These are phyloP conservation scores for Sebastes schlegelii DNA, from an alignment of 2,113 vertebrate genomes.

Conservation along the genomic window DNA sequence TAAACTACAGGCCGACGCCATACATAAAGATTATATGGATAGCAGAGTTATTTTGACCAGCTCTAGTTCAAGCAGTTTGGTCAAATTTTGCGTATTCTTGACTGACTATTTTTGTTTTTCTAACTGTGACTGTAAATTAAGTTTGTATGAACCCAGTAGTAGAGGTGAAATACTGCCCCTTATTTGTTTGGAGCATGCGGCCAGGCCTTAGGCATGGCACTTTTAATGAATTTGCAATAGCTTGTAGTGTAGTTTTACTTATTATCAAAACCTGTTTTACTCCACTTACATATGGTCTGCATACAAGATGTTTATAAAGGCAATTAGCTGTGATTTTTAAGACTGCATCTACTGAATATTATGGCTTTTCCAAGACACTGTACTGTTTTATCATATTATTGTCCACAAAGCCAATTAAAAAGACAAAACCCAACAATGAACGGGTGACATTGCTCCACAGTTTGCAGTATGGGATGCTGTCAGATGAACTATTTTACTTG, in stretches of 20 bases:
- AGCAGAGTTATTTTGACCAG: too few relatives aligned
- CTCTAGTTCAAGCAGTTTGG: too few relatives aligned
- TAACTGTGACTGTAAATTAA: too few relatives aligned
- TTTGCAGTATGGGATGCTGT: not conserved
- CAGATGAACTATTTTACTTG: not conserved
- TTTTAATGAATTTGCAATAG: slow-evolving; percentile 38
- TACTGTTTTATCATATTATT: not conserved
- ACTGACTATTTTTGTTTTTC: too few relatives aligned
- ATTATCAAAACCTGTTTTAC: not conserved
- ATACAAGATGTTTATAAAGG: not conserved
- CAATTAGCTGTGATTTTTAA: not conserved
- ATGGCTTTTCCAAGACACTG: not conserved
- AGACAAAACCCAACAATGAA: not conserved
- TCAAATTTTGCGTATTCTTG: too few relatives aligned
- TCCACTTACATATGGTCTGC: not conserved
- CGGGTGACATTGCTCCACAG: not conserved
- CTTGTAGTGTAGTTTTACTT: not conserved
- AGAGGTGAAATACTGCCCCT: not conserved
- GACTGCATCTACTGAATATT: not conserved
- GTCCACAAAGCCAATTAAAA: not conserved
- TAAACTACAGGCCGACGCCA: too few relatives aligned
- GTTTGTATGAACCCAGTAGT: too few relatives aligned
- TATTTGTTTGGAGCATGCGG: not conserved
- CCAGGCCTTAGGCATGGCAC: not conserved
- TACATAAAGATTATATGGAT: not conserved